phyloP scores from a whole-genome alignment of 2,113 vertebrate species.

The Aphelocoma coerulescens region DNA sequence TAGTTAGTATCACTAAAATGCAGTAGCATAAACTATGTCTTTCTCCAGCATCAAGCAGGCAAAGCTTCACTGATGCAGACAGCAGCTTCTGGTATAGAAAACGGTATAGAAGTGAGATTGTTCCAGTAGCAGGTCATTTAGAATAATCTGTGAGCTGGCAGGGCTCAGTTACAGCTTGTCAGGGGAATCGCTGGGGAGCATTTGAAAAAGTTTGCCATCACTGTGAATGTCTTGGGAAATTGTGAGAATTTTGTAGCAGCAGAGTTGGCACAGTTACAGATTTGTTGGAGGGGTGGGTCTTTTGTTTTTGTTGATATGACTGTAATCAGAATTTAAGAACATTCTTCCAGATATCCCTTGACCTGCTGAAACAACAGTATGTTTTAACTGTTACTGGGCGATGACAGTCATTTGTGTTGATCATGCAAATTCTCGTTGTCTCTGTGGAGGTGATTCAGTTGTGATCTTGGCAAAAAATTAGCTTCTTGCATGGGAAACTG shows the following conservation, averaged over 20 bases:
- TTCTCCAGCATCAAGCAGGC: neutral
- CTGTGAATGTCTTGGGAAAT: neutral
- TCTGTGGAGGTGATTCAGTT: neutral
- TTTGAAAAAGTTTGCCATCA: neutral
- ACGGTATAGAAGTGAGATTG: neutral
- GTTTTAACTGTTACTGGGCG: neutral
- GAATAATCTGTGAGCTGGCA: neutral
- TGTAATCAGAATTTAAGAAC: neutral
- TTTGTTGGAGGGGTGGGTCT: neutral
- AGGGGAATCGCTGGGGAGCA: neutral
- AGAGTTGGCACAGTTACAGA: neutral
- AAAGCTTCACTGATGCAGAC: neutral
- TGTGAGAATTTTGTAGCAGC: neutral
- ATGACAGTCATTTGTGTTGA: neutral
- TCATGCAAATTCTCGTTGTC: neutral
- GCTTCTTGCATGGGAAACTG: neutral
- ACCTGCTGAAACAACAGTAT: neutral
- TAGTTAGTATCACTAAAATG: neutral
- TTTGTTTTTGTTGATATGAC: neutral
- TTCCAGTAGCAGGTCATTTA: neutral
- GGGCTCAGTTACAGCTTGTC: neutral
- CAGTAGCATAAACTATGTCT: neutral
- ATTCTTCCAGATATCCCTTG: neutral
- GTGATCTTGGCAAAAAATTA: neutral
- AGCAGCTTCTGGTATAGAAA: neutral